Evolutionary conservation across 2,888 invertebrate species (phyloP).

Genomic region (Drosophila affinis): DNA sequence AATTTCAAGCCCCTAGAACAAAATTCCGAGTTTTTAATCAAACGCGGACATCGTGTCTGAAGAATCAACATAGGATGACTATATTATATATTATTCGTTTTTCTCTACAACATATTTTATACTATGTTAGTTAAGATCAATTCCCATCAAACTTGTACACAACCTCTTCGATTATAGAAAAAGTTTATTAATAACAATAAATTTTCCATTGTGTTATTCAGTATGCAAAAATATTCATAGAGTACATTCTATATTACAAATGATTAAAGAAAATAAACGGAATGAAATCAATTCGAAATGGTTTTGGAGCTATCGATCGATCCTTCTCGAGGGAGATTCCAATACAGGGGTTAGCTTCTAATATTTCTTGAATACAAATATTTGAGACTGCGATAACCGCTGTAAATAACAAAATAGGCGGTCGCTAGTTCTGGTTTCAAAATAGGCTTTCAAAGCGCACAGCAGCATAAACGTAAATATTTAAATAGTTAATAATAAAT

Average conservation of each 20-base stretch:
- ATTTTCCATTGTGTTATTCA: slow-evolving; percentile 40
- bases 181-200: slow-evolving; percentile 66
- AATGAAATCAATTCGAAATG: slow-evolving; percentile 31
- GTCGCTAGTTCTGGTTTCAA: slow-evolving; percentile 14
- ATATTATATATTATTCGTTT: no score
- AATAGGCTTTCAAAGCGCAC: slow-evolving; percentile 34
- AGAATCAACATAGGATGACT: no score
- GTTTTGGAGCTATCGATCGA: neutral
- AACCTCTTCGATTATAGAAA: slow-evolving; percentile 42
- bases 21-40: no score
- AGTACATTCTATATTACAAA: slow-evolving; percentile 36
- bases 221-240: slow-evolving; percentile 68
- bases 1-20: no score
- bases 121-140: no score
- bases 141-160: neutral
- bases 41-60: no score
- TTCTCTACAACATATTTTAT: no score
- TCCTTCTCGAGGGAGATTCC: neutral
- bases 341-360: slow-evolving; percentile 1
- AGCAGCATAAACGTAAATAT: slow-evolving; percentile 10
- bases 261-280: slow-evolving; percentile 23
- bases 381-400: slow-evolving; percentile 28
- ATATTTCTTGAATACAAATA: neutral
- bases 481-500: slow-evolving; percentile 25
- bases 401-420: slow-evolving; percentile 43